Percentiles rank a stretch among this genome's conserved stretches.
phyloP scores from a whole-genome alignment of 2,888 invertebrate genomes.

The Morinoia aosen region DNA sequence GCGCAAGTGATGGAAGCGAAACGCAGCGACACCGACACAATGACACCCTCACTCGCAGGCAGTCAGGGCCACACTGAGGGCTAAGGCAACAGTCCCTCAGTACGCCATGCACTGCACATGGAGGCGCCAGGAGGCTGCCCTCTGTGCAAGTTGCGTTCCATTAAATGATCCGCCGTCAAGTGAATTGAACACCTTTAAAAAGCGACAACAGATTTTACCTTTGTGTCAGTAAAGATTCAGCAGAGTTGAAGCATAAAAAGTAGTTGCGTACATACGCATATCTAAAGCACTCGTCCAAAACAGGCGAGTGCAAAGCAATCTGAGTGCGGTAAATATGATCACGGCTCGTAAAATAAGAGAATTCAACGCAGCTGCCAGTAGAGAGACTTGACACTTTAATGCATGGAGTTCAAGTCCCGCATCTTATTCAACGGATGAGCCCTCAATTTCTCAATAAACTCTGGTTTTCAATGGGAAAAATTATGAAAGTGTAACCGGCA shows the following conservation, averaged over 20 bases:
- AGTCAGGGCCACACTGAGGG: conserved; percentile 5
- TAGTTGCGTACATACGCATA: neutral
- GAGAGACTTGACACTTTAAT: no score
- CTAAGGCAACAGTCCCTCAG: neutral
- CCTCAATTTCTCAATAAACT: no score
- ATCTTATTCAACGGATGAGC: no score
- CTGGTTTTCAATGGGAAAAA: no score
- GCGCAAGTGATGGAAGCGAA: neutral
- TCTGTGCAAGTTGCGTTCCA: neutral
- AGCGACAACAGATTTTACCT: neutral
- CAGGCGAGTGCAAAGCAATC: no score
- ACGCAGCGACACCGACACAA: neutral
- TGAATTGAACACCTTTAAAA: neutral
- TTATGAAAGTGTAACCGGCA: no score
- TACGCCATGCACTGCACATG: neutral
- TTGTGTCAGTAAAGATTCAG: neutral
- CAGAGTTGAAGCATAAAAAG: neutral
- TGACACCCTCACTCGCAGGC: neutral
- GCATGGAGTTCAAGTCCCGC: no score
- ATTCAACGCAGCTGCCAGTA: no score
- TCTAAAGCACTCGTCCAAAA: no score
- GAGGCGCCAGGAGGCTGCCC: neutral
- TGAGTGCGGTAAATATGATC: no score
- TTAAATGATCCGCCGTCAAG: neutral
- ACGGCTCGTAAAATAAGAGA: no score